Evolutionary conservation across 2,113 vertebrate species (phyloP).

Genomic region (Delphinapterus leucas): DNA sequence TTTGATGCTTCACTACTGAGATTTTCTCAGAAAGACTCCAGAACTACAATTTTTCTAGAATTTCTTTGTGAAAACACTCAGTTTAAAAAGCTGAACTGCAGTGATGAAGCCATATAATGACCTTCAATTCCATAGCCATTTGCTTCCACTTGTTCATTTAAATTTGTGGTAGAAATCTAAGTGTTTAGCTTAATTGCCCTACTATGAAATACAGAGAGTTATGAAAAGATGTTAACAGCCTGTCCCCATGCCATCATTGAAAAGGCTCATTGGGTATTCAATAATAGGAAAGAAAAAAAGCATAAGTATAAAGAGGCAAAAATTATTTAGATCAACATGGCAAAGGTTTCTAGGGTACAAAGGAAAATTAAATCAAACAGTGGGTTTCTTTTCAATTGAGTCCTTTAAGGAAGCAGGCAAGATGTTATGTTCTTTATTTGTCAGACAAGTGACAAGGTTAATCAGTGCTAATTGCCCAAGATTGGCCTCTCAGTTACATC

Average conservation of each 20-base stretch:
- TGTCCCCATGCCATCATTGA: slow-evolving; percentile 44
- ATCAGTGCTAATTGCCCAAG: slow-evolving; percentile 75
- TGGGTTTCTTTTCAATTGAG: slow-evolving; percentile 69
- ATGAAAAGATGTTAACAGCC: slow-evolving; percentile 61
- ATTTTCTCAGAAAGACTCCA: slow-evolving; percentile 25
- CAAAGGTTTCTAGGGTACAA: slow-evolving; percentile 56
- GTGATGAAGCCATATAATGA: slow-evolving; percentile 10
- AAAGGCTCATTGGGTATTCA: slow-evolving; percentile 41
- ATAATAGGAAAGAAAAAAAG: slow-evolving; percentile 52
- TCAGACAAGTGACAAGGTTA: slow-evolving; percentile 72
- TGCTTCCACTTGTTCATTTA: slow-evolving; percentile 67
- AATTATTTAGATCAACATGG: slow-evolving; percentile 61
- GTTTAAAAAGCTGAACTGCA: slow-evolving; percentile 48
- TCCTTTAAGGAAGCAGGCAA: slow-evolving; percentile 59
- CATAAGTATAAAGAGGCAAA: slow-evolving; percentile 56
- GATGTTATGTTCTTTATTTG: slow-evolving; percentile 70
- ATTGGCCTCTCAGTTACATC: slow-evolving; percentile 72
- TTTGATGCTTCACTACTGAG: not conserved
- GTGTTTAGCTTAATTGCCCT: slow-evolving; percentile 64
- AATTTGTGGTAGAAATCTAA: slow-evolving; percentile 68
- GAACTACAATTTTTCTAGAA: slow-evolving; percentile 34
- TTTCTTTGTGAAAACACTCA: slow-evolving; percentile 28
- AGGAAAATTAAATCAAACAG: slow-evolving; percentile 62
- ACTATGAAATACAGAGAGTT: slow-evolving; percentile 65
- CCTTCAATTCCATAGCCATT: slow-evolving; percentile 62